Percentiles rank a stretch among this genome's conserved stretches.
These are phyloP conservation scores for Misgurnus mizolepis DNA, from an alignment of 2,113 vertebrate genomes.

Conservation along the genomic window DNA sequence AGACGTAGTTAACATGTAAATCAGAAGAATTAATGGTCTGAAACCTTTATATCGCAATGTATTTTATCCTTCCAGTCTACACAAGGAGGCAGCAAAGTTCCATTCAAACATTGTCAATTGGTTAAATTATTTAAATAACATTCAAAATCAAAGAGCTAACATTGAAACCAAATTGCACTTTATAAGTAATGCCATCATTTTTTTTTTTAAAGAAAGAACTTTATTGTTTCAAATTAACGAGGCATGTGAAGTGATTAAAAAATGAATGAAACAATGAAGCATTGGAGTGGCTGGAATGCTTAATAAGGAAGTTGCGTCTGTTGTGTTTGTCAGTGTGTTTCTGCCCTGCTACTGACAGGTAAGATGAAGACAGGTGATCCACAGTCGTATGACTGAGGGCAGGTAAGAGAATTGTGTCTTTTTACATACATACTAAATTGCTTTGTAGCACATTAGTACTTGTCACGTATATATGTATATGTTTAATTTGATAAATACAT, in stretches of 20 bases:
- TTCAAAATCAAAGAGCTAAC: neutral
- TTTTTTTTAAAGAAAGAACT: too few species aligned
- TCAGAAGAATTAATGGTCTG: neutral
- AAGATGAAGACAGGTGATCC: constrained; percentile 15
- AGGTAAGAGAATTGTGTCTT: constrained; percentile 13
- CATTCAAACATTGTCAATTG: neutral
- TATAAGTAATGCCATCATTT: neutral
- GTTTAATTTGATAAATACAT: too few species aligned
- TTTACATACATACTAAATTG: too few species aligned
- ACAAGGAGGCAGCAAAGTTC: constrained; percentile 11
- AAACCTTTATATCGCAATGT: too few species aligned
- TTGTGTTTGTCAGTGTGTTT: neutral
- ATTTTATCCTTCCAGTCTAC: neutral
- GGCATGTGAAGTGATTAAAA: neutral
- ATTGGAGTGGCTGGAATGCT: constrained; percentile 22
- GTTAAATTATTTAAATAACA: neutral
- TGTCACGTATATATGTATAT: too few species aligned
- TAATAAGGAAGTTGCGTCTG: constrained; percentile 18
- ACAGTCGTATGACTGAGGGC: neutral
- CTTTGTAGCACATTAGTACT: too few species aligned
- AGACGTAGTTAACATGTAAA: neutral
- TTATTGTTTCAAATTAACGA: neutral
- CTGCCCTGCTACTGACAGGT: neutral
- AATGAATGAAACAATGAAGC: neutral
- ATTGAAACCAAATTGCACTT: neutral